Evolutionary conservation across 2,113 vertebrate genomes (phyloP).

Genomic region (Peromyscus polionotus): DNA sequence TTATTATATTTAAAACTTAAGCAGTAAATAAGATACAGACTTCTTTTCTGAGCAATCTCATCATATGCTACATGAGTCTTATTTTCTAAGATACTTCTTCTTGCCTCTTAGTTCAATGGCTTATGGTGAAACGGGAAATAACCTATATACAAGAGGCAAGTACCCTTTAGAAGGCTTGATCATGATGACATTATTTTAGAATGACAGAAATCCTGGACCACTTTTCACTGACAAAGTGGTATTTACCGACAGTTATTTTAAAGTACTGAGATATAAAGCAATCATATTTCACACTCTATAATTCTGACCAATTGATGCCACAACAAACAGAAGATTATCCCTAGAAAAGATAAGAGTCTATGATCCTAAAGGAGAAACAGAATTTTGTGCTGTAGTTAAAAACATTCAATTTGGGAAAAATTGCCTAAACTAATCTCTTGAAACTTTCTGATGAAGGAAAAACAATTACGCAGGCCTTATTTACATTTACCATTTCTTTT

Average conservation of each 20-base stretch:
- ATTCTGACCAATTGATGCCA: slow-evolving; percentile 6
- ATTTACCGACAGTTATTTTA: slow-evolving; percentile 41
- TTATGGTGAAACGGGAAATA: slow-evolving; percentile 63
- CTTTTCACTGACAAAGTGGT: slow-evolving; percentile 16
- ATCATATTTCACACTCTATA: background rate
- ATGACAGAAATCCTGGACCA: slow-evolving; percentile 35
- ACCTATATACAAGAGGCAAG: slow-evolving; percentile 32
- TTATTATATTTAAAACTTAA: slow-evolving; percentile 30
- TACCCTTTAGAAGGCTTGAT: slow-evolving; percentile 47
- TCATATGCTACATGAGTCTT: slow-evolving; percentile 52
- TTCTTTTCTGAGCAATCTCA: slow-evolving; percentile 59
- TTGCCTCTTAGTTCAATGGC: slow-evolving; percentile 8
- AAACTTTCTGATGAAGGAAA: slow-evolving; percentile 49
- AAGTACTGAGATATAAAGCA: slow-evolving; percentile 33
- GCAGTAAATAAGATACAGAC: slow-evolving; percentile 52
- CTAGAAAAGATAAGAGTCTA: slow-evolving; percentile 39
- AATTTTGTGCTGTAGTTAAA: slow-evolving; percentile 44
- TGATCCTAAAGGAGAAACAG: slow-evolving; percentile 35
- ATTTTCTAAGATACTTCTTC: background rate
- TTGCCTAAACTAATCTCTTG: slow-evolving; percentile 31
- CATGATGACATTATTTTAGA: slow-evolving; percentile 49
- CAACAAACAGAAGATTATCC: slow-evolving; percentile 58
- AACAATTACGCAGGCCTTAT: slow-evolving; percentile 58
- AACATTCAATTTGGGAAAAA: slow-evolving; percentile 50
- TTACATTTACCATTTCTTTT: slow-evolving; percentile 30